Evolutionary conservation across 2,888 invertebrate genomes (phyloP), one percentile per base, ranked within the genome.

Genomic region (Erebia ligea): DNA sequence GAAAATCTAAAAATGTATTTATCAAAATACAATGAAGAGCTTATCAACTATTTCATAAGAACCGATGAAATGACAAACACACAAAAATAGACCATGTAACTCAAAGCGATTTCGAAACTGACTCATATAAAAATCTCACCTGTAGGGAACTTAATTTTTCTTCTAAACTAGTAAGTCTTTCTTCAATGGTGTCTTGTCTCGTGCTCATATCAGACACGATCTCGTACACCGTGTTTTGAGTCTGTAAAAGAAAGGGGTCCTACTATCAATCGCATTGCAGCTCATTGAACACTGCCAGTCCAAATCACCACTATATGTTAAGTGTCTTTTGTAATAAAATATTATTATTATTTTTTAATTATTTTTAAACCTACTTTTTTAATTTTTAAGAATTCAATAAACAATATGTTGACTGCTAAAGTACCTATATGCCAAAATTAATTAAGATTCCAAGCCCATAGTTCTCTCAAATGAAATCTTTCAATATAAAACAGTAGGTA

Each of bases 141-240:
- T 98, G 98, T 84, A 99, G 93, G 75, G 96, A 94, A 77, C 95
- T 95, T 82, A 99, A 93, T 92, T 98, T 98, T 85, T 98, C 98
- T 94, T 99, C 99, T 88, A 99, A 95, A 83, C 97, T 96, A 78
- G 97, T 96, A 82, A 99, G 95, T 84, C 99, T 96, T 91, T 98
- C 98, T 90, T 99, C 99, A 79, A 99, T 95, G 67, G 96, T 95
- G 87, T 98, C 98, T 90, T 99, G 99, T 68, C 98, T 96, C 73
- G 97, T 96, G 86, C 98, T 98, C 97, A 99, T 98, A 84, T 99
- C 99, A 70, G 98, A 98, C 77, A 99, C 99, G 82, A 99, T 97
- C 94, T 99, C 99, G 90, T 99, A 99, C 79, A 99, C 98, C 68
- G 98, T 98, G 85, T 98, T 98, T 94, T 99, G 99, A 77, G 99